Percentiles rank a stretch among this genome's conserved stretches.
phyloP scores from a whole-genome alignment of 2,797 vertebrate species.

The Rhinogobio ventralis region DNA sequence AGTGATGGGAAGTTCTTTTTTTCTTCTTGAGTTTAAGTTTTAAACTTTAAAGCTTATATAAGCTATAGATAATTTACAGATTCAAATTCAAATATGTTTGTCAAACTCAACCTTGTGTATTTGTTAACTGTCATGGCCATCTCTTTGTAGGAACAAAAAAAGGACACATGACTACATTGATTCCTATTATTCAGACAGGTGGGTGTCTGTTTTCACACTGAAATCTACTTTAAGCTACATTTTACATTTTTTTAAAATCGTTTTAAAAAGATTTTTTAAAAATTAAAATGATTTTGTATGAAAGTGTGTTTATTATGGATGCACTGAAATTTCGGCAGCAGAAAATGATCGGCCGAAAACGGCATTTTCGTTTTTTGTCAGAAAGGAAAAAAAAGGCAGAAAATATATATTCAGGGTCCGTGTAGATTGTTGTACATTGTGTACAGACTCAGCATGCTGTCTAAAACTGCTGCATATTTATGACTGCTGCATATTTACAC shows the following conservation, averaged over 20 bases:
- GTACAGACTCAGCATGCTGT: too few relatives aligned
- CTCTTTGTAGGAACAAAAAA: slow-evolving; percentile 80
- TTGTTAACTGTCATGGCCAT: not conserved
- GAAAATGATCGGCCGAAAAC: too few relatives aligned
- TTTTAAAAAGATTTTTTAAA: not conserved
- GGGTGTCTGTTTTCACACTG: not conserved
- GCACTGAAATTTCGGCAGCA: too few relatives aligned
- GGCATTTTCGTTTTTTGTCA: too few relatives aligned
- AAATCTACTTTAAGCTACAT: too few relatives aligned
- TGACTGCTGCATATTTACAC: too few relatives aligned
- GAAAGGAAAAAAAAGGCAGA: too few relatives aligned
- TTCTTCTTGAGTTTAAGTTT: not conserved
- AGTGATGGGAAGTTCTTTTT: not conserved
- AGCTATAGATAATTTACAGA: not conserved
- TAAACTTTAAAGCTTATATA: not conserved
- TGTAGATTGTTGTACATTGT: too few relatives aligned
- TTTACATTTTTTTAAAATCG: not conserved
- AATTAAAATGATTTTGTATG: too few relatives aligned
- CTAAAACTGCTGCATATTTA: too few relatives aligned
- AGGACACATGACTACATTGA: slow-evolving; percentile 84
- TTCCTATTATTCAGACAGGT: slow-evolving; percentile 86
- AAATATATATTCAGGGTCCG: too few relatives aligned
- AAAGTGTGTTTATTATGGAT: too few relatives aligned
- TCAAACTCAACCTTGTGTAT: not conserved
- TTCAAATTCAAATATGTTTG: not conserved